phyloP scores from a whole-genome alignment of 2,797 vertebrate species.

The Anguilla megastoma region DNA sequence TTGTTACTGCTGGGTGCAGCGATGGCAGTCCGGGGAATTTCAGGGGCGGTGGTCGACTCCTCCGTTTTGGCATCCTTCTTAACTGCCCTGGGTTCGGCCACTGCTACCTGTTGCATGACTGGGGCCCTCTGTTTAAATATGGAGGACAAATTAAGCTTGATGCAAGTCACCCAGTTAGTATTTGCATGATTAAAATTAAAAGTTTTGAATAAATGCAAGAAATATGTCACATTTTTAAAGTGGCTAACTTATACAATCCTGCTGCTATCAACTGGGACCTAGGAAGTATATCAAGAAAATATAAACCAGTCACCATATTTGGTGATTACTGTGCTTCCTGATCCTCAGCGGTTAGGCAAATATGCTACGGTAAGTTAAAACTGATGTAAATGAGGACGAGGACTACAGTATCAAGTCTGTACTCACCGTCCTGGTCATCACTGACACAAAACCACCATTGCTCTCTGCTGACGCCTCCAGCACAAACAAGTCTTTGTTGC shows the following conservation, averaged over 20 bases:
- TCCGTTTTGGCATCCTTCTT: background rate
- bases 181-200: background rate
- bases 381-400: background rate
- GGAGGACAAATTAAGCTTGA: background rate
- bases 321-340: no score
- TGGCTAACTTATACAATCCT: no score
- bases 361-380: background rate
- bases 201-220: background rate
- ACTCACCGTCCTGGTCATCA: constrained; percentile 2
- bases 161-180: background rate
- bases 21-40: background rate
- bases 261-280: no score
- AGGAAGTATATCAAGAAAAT: background rate
- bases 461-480: background rate
- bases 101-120: background rate
- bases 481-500: background rate
- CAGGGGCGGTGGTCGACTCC: background rate
- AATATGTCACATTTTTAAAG: background rate
- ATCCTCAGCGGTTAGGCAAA: no score
- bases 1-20: background rate
- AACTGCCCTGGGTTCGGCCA: background rate
- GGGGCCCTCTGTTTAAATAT: background rate
- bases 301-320: no score
- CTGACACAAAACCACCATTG: background rate
- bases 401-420: background rate